Evolutionary conservation across 2,113 vertebrate genomes (phyloP), one percentile per base, ranked within the genome.

Genomic region (Rhea americana): DNA sequence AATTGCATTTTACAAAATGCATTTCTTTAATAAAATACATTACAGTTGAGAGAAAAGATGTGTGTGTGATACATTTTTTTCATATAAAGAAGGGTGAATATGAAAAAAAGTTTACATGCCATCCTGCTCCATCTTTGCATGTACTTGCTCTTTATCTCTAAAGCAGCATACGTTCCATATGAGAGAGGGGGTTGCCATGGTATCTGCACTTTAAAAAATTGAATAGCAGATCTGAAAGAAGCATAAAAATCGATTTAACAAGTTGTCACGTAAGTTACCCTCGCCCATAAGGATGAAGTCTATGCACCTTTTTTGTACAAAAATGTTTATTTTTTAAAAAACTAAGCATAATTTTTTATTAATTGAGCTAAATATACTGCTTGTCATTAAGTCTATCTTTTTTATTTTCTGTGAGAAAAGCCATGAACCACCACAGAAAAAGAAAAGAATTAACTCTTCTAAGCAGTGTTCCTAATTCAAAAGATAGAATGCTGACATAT

Each of bases 161-260:
- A 96, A 95, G 96, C 91, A 96, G 94, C 96, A 96, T 96, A 95
- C 90, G 17, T 97, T 97, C 94, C 93, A 93, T 95, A 93, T 92
- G 93, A 95, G 90, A 96, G 91, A 96, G 89, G 92, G 91, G 93
- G 96, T 97, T 97, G 96, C 96, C 94, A 97, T 97, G 94, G 96
- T 95, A 97, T 95, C 94, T 95, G 87, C 95, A 94, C 94, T 97
- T 97, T 93, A 91, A 97, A 96, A 97, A 94, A 96, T 81, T 95
- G 94, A 96, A 96, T 95, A 94, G 95, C 93, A 95, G 96, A 96
- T 94, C 97, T 96, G 90, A 96, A 97, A 97, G 95, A 96, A 97
- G 94, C 92, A 95, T 95, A 95, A 97, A 58, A 96, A 97, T 95
- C 89, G 84, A 97, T 97, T 96, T 95, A 96, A 96, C 92, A 96